These are phyloP conservation scores for Typhlomys cinereus DNA, from an alignment of 2,113 vertebrate species.

Conservation along the genomic window DNA sequence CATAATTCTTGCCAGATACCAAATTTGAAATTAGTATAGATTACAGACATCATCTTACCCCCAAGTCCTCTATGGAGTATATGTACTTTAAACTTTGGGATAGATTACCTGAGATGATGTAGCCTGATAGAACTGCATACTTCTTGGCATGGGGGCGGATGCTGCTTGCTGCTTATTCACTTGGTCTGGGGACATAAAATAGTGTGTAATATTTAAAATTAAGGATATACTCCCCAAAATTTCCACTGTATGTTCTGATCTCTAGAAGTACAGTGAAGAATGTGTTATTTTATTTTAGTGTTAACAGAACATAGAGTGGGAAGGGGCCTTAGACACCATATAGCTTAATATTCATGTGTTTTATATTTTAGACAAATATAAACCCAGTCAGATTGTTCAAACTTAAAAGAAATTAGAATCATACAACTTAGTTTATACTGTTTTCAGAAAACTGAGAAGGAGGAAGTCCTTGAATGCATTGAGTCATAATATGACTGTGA, in stretches of 20 bases:
- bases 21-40: neutral
- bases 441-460: slow-evolving; percentile 46
- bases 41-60: neutral
- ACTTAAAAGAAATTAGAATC: neutral
- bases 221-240: neutral
- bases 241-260: too few relatives aligned
- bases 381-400: neutral
- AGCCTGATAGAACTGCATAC: neutral
- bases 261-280: neutral
- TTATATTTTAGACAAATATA: slow-evolving; percentile 9
- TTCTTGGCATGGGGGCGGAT: neutral
- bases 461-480: neutral
- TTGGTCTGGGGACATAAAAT: neutral
- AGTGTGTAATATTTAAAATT: neutral
- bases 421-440: neutral
- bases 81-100: slow-evolving; percentile 2
- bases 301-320: neutral
- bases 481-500: slow-evolving; percentile 20
- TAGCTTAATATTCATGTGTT: neutral
- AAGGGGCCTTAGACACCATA: neutral
- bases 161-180: neutral
- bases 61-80: neutral
- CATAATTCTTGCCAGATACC: neutral
- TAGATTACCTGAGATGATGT: neutral
- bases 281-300: neutral